Evolutionary conservation across 1,140 invertebrate genomes (phyloP).

Genomic region (Lineus longissimus): DNA sequence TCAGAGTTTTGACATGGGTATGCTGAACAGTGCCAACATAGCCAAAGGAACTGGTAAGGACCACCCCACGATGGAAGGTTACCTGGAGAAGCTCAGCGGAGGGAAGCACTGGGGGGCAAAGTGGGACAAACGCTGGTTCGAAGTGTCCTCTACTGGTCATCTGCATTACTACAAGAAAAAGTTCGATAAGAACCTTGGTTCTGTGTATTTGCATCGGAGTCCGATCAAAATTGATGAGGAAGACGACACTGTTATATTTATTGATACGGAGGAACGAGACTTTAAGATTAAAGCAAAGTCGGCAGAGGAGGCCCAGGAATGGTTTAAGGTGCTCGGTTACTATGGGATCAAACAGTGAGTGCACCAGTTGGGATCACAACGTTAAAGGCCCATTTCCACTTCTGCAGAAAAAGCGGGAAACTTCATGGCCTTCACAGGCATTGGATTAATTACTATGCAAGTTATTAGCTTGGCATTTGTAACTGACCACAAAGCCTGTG

Average conservation of each 20-base stretch:
- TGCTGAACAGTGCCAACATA: no score
- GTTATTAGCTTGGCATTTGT: no score
- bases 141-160: background rate
- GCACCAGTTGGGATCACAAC: no score
- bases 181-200: background rate
- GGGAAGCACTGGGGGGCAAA: background rate
- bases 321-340: background rate
- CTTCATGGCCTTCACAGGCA: no score
- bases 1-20: no score
- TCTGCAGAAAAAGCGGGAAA: no score
- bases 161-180: background rate
- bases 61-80: no score
- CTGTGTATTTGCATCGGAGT: background rate
- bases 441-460: no score
- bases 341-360: background rate
- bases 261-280: background rate
- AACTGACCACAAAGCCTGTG: no score
- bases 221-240: background rate
- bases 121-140: conserved; percentile 6
- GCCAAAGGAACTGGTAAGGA: no score
- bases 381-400: no score
- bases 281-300: background rate
- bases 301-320: conserved; percentile 1
- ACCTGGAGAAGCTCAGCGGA: background rate
- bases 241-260: background rate